These are phyloP conservation scores for Parotia lawesii DNA, from an alignment of 2,113 vertebrate species.

Conservation along the genomic window DNA sequence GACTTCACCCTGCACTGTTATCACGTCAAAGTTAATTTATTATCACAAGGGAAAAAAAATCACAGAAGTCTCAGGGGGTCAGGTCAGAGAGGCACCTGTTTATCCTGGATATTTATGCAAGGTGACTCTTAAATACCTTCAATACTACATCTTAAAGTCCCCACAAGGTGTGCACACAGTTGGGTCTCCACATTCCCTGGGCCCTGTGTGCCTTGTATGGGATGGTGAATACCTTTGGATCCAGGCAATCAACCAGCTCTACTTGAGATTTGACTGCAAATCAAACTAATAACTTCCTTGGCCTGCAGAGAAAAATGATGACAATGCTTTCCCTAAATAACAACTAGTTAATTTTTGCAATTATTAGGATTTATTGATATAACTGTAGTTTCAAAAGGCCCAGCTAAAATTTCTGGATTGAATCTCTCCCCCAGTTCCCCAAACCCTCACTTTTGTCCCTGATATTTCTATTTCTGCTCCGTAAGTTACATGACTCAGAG, in stretches of 20 bases:
- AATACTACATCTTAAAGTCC: background rate
- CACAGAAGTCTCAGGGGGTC: background rate
- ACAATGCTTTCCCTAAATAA: background rate
- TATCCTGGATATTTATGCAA: background rate
- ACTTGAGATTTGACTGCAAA: background rate
- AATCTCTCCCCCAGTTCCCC: background rate
- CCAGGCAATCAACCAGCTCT: background rate
- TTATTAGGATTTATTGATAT: conserved; percentile 9
- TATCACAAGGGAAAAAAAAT: background rate
- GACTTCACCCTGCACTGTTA: background rate
- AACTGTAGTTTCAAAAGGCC: background rate
- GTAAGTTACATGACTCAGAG: background rate
- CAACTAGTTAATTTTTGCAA: background rate
- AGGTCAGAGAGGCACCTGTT: background rate
- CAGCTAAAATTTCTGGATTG: background rate
- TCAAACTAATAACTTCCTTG: conserved; percentile 6
- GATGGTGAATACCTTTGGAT: background rate
- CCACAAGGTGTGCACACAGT: background rate
- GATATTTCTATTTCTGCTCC: background rate
- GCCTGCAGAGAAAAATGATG: background rate
- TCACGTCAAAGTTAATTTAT: background rate
- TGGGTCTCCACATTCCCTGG: background rate
- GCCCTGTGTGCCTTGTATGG: background rate
- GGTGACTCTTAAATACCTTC: background rate
- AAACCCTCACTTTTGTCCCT: background rate